phyloP scores from a whole-genome alignment of 2,797 vertebrate species.

The Psittacula derbiana region DNA sequence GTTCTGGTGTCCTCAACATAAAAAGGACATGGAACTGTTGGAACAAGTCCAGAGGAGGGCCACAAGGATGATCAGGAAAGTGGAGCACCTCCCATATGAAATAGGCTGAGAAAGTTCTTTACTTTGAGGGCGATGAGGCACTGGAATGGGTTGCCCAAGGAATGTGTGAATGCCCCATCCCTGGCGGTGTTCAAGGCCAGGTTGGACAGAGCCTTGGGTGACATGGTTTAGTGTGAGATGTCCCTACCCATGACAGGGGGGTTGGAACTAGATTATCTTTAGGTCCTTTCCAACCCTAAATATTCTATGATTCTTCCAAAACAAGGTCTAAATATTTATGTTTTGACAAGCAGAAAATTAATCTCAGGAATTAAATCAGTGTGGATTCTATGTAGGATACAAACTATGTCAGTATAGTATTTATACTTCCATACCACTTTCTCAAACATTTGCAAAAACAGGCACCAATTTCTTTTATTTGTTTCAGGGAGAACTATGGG shows the following conservation, averaged over 20 bases:
- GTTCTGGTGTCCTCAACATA: too few relatives aligned
- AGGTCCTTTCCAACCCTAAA: background rate
- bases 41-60: too few relatives aligned
- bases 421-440: background rate
- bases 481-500: background rate
- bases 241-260: background rate
- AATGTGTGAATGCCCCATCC: too few relatives aligned
- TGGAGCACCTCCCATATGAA: too few relatives aligned
- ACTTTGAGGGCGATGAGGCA: too few relatives aligned
- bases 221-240: background rate
- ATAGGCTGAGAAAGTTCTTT: too few relatives aligned
- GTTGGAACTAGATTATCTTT: background rate
- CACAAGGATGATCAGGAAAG: too few relatives aligned
- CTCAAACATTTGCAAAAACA: background rate
- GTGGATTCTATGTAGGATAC: background rate
- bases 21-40: too few relatives aligned
- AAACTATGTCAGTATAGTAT: background rate
- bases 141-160: too few relatives aligned
- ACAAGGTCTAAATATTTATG: background rate
- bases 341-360: background rate
- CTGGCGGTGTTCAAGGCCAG: too few relatives aligned
- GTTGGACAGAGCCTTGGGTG: too few relatives aligned
- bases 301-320: background rate
- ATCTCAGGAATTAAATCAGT: background rate
- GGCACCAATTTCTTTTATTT: background rate